Base-by-base conservation (phyloP, 2,113 vertebrate species). In the Pyrgilauda ruficollis region DNA sequence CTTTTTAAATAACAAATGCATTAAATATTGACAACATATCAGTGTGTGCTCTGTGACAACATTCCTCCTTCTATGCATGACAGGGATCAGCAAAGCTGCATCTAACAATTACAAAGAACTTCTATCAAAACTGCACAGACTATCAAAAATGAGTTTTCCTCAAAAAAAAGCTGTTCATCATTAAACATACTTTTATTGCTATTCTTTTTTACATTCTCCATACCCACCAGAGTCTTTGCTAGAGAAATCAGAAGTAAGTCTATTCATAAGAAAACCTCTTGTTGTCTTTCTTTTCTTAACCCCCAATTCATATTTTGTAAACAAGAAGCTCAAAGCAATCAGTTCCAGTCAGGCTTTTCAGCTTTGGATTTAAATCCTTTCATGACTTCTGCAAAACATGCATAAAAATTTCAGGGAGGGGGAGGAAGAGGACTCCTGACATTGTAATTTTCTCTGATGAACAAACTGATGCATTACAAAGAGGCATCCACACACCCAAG, bases 291-390 rank as follows among this genome's bases (percentile, higher is more conserved):
- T 67, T 93, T 82, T 91, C 79, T 87, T 85, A 81, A 85, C 81
- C 56, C 59, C 27, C 81, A 52, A 64, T 75, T 94, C 39, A 0
- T 92, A 97, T 95, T 89, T 91, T 92, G 89, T 95, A 91, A 94
- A 97, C 74, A 94, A 96, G 83, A 95, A 89, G 52, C 83, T 88
- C 61, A 97, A 94, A 89, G 81, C 92, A 97, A 97, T 97, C 95
- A 93, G 94, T 97, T 97, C 92, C 95, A 96, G 87, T 93, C 82
- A 97, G 89, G 90, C 81, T 93, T 94, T 94, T 88, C 94, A 92
- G 95, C 78, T 96, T 69, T 91, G 61, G 87, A 97, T 96, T 94
- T 89, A 97, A 96, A 94, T 95, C 90, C 84, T 97, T 96, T 94
- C 91, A 96, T 93, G 85, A 95, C 33, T 88, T 62, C 88, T 93